phyloP scores from a whole-genome alignment of 2,888 invertebrate species.

The Agrochola lota region DNA sequence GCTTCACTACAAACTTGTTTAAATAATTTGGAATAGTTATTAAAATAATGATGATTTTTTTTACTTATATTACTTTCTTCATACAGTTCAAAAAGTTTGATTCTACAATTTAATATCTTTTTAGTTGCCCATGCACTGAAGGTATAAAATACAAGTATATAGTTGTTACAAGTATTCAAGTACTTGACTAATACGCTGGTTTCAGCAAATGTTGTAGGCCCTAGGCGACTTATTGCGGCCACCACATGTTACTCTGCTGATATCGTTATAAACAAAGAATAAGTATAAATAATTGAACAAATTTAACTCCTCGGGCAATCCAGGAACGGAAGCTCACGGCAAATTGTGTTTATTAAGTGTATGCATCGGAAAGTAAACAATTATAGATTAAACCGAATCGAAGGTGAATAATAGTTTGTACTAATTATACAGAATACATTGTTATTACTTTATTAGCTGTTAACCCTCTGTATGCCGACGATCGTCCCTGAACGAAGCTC shows the following conservation, averaged over 20 bases:
- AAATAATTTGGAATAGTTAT: neutral
- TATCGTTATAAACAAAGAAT: slow-evolving; percentile 57
- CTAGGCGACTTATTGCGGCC: slow-evolving; percentile 61
- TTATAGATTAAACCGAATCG: slow-evolving; percentile 69
- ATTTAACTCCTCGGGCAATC: slow-evolving; percentile 68
- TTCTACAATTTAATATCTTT: neutral
- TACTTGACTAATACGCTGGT: slow-evolving; percentile 47
- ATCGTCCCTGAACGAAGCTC: slow-evolving; percentile 19
- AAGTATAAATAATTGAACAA: slow-evolving; percentile 63
- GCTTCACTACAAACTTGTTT: neutral
- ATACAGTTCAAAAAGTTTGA: neutral
- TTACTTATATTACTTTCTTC: neutral
- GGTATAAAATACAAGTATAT: slow-evolving; percentile 15
- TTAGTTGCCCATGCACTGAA: neutral
- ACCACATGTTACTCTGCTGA: slow-evolving; percentile 68
- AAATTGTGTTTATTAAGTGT: slow-evolving; percentile 71
- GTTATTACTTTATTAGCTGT: slow-evolving; percentile 59
- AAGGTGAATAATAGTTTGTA: slow-evolving; percentile 60
- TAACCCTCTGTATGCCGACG: slow-evolving; percentile 43
- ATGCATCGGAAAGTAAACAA: slow-evolving; percentile 69
- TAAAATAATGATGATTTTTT: neutral
- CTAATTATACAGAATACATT: slow-evolving; percentile 60
- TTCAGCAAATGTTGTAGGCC: slow-evolving; percentile 61
- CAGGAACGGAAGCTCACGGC: slow-evolving; percentile 66
- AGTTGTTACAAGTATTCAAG: slow-evolving; percentile 30